Evolutionary conservation across 2,888 invertebrate species (phyloP).

Genomic region (Eupeodes latifasciatus): DNA sequence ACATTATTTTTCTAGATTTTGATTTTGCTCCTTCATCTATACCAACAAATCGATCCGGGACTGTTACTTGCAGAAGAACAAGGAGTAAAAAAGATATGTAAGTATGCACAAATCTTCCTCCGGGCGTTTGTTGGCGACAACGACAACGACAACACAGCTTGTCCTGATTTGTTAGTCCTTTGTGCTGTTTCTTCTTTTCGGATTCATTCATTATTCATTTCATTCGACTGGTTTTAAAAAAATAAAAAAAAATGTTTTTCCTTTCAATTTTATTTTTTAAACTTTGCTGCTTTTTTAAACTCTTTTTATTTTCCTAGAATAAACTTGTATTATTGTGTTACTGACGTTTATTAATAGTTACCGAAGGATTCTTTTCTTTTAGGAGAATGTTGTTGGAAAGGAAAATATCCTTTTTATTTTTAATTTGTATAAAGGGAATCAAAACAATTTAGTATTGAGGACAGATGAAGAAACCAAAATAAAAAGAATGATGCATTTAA

Average conservation of each 20-base stretch:
- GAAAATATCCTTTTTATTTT: conserved; percentile 21
- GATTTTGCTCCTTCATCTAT: background rate
- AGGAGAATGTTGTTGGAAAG: conserved; percentile 33
- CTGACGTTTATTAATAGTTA: conserved; percentile 71
- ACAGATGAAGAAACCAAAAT: conserved; percentile 1
- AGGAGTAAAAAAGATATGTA: background rate
- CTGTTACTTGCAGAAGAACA: background rate
- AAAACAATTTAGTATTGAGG: conserved; percentile 55
- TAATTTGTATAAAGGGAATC: conserved; percentile 30
- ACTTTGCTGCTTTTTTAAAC: background rate
- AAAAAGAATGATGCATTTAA: conserved; percentile 33
- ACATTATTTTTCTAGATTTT: background rate
- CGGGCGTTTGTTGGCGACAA: background rate
- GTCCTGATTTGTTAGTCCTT: conserved; percentile 50
- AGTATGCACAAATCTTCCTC: background rate
- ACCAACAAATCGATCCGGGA: background rate
- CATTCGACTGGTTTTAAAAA: conserved; percentile 45
- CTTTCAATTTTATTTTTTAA: background rate
- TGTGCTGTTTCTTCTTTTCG: conserved; percentile 38
- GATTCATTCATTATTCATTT: conserved; percentile 65
- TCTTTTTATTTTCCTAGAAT: conserved; percentile 13
- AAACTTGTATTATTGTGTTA: conserved; percentile 52
- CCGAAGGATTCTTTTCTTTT: conserved; percentile 31
- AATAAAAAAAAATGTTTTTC: background rate
- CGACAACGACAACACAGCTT: conserved; percentile 31